Evolutionary conservation across 2,888 invertebrate genomes (phyloP).

Genomic region (Nemotelus nigrinus): DNA sequence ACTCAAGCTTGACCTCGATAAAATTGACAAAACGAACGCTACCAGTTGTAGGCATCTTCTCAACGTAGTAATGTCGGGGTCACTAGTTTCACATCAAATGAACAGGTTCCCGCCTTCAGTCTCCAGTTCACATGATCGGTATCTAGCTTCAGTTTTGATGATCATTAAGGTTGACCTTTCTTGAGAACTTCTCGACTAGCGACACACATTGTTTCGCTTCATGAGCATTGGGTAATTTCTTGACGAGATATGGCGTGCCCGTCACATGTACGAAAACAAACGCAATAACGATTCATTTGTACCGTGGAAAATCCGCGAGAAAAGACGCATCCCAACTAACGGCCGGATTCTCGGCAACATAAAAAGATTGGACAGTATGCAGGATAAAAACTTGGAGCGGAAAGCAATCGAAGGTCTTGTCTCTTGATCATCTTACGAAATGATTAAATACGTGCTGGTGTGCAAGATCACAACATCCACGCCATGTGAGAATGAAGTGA

Average conservation of each 20-base stretch:
- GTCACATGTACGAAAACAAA: neutral
- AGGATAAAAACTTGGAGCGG: conserved; percentile 12
- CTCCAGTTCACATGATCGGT: conserved; percentile 17
- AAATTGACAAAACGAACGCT: no score
- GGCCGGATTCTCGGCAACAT: neutral
- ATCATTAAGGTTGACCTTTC: conserved; percentile 36
- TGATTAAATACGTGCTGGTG: neutral
- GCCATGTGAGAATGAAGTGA: neutral
- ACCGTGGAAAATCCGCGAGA: neutral
- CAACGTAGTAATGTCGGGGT: no score
- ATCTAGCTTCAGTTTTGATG: neutral
- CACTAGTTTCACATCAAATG: no score
- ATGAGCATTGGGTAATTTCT: conserved; percentile 5
- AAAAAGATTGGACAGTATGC: neutral
- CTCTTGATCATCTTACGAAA: conserved; percentile 23
- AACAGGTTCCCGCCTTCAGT: neutral
- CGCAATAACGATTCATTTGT: conserved; percentile 3
- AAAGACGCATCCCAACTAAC: conserved; percentile 5
- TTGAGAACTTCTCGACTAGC: conserved; percentile 36
- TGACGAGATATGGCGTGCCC: neutral
- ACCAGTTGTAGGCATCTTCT: no score
- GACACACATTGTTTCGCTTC: conserved; percentile 23
- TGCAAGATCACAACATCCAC: conserved; percentile 5
- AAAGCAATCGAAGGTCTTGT: neutral
- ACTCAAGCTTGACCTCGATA: no score